Conservation (phyloP, 2,888 invertebrate species). For the Eupithecia pulchellata region DNA sequence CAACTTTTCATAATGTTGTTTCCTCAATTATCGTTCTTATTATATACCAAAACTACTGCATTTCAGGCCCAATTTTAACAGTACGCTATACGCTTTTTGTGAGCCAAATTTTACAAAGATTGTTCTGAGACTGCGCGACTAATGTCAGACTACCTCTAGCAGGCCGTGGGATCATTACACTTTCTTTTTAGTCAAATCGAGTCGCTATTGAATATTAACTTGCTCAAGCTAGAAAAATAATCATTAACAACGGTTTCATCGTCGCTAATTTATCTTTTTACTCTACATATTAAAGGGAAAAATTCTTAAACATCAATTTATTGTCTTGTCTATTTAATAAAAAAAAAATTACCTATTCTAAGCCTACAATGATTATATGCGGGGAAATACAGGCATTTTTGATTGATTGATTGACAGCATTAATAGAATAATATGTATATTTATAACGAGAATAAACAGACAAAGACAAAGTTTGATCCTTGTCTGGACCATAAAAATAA, state of each 20-base stretch:
- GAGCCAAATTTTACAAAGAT: conserved; percentile 9
- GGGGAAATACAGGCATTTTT: neutral
- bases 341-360: neutral
- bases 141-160: conserved; percentile 13
- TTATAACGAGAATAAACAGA: neutral
- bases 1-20: neutral
- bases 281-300: neutral
- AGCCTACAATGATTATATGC: neutral
- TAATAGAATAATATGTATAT: neutral
- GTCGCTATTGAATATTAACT: neutral
- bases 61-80: neutral
- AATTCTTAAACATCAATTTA: neutral
- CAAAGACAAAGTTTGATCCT: neutral
- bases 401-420: neutral
- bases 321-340: neutral
- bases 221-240: neutral
- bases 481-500: neutral
- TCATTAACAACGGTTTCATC: neutral
- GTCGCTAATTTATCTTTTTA: neutral
- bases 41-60: neutral
- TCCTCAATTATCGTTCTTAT: neutral
- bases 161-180: conserved; percentile 16
- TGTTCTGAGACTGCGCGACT: conserved; percentile 27
- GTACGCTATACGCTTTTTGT: conserved; percentile 7
- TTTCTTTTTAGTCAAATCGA: conserved; percentile 1